A percentile compares a stretch with the other conserved stretches of the same genome.
Conservation (phyloP, 35 echinoderm and acorn worm species). For the Chiridota heheva region DNA sequence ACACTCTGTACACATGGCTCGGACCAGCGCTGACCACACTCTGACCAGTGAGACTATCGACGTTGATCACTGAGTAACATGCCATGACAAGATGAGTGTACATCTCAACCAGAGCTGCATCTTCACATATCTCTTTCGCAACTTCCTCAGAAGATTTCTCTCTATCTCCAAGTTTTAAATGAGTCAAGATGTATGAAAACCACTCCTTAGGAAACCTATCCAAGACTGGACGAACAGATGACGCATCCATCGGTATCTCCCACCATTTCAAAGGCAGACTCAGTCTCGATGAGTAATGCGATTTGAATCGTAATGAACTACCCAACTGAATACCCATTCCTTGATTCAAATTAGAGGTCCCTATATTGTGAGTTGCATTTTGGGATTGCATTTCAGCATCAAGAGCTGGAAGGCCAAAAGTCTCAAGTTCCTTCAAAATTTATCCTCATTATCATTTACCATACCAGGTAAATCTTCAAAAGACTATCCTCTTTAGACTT, state of each 20-base stretch:
- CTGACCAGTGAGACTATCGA: slow-evolving; percentile 46
- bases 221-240: slow-evolving; percentile 49
- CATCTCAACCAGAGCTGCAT: slow-evolving; percentile 80
- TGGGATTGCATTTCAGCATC: slow-evolving; percentile 40
- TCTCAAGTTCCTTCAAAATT: slow-evolving; percentile 81
- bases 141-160: slow-evolving; percentile 54
- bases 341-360: neutral
- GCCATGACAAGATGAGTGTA: slow-evolving; percentile 82
- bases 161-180: slow-evolving; percentile 44
- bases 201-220: slow-evolving; percentile 75
- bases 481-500: slow-evolving; percentile 10
- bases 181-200: slow-evolving; percentile 79
- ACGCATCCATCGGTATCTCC: slow-evolving; percentile 81
- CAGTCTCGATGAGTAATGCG: slow-evolving; percentile 85
- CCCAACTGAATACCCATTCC: slow-evolving; percentile 61
- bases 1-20: slow-evolving; percentile 91
- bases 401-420: slow-evolving; percentile 75
- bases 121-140: slow-evolving; percentile 55
- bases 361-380: neutral
- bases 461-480: slow-evolving; percentile 39
- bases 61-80: slow-evolving; percentile 70
- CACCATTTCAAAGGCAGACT: slow-evolving; percentile 98
- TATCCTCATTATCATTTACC: slow-evolving; percentile 60
- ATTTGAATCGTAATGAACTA: slow-evolving; percentile 81
- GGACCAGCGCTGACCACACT: slow-evolving; percentile 41